phyloP scores from a whole-genome alignment of 2,113 vertebrate genomes.

The Chamaea fasciata region DNA sequence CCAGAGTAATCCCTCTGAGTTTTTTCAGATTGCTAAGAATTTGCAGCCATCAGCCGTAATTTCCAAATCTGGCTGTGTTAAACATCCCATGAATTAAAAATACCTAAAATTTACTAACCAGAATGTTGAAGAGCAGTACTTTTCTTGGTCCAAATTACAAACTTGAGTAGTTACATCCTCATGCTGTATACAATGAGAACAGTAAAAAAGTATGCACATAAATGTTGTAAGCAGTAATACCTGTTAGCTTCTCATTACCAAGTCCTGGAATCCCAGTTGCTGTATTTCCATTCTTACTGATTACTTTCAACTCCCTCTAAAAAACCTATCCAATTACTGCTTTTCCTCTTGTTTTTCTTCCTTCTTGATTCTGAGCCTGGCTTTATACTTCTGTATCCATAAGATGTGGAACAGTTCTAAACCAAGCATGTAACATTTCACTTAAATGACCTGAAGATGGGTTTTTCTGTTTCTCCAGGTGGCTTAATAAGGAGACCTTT shows the following conservation, averaged over 20 bases:
- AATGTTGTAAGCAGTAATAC: neutral
- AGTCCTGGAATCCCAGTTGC: neutral
- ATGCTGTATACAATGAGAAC: neutral
- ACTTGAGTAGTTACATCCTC: neutral
- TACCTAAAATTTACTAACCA: neutral
- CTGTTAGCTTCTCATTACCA: neutral
- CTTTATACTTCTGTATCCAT: neutral
- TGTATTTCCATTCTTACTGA: neutral
- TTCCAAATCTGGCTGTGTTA: neutral
- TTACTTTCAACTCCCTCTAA: neutral
- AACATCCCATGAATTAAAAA: neutral
- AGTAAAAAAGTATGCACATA: neutral
- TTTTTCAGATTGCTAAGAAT: neutral
- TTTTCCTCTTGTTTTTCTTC: neutral
- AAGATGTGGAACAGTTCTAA: neutral
- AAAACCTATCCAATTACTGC: neutral
- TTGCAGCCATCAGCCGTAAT: neutral
- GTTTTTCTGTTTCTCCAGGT: slow-evolving; percentile 4
- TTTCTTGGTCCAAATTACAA: neutral
- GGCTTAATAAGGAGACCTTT: slow-evolving; percentile 20
- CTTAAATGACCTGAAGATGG: neutral
- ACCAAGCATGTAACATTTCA: neutral
- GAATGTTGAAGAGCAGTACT: neutral
- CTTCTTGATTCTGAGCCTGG: neutral
- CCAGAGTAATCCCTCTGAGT: neutral